Base-by-base conservation (phyloP, 37 sponge, comb jelly and placozoan species). In the Oscarella lobularis region DNA sequence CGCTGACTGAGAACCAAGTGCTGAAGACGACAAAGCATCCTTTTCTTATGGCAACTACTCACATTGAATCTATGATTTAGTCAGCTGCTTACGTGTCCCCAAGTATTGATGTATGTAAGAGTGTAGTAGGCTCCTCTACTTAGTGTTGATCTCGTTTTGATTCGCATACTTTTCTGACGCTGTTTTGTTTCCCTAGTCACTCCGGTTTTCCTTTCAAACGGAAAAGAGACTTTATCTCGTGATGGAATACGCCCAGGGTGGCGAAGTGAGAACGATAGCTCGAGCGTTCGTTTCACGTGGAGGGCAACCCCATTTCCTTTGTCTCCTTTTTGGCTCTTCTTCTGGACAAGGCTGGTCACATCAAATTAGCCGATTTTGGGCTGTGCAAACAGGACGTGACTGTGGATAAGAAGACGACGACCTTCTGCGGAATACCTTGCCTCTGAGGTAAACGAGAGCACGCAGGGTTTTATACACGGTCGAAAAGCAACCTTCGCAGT, bases 401-500 rank as follows among this genome's bases (percentile, higher is more conserved):
- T 2, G 91, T 77, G 41, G 97, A 93, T 31, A 86, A 82, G 66
- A 96, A 92, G 32, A 91, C 90, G 30, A 75, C 82, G 29, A 95
- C 96, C 3, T 95, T 95, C 83, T 95, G 96, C 97, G 33, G 97
- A 96, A 73, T 96, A 96, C 83, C 82, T 96, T 35, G 97, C 97
- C 20, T 93, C 97, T 35, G 97, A 96, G 84, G 92, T 95, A 29
- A 70, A 78, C n/a, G n/a, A n/a, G n/a, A n/a, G n/a, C n/a, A n/a
- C n/a, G n/a, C n/a, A n/a, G n/a, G n/a, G n/a, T n/a, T n/a, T n/a
- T n/a, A n/a, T n/a, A n/a, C n/a, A n/a, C n/a, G n/a, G n/a, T n/a
- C n/a, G n/a, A n/a, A n/a, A n/a, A n/a, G n/a, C n/a, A n/a, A n/a
- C n/a, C n/a, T n/a, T n/a, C n/a, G n/a, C n/a, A n/a, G n/a, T n/a